These are phyloP conservation scores for Autographa gamma DNA, from an alignment of 2,888 invertebrate genomes.

Conservation along the genomic window DNA sequence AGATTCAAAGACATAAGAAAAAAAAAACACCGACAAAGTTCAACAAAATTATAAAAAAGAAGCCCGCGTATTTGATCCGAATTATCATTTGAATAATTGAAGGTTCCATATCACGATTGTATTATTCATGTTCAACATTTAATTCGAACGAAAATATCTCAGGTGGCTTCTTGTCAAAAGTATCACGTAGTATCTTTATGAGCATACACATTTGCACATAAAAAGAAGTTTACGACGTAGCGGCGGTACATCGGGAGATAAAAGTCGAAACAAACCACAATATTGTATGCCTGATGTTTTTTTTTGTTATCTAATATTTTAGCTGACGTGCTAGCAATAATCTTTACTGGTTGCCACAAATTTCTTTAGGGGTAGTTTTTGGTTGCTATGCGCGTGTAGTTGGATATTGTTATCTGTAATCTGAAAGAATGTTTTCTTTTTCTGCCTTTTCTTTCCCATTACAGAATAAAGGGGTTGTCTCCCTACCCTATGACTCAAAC, in stretches of 20 bases:
- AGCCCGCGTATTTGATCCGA: constrained; percentile 18
- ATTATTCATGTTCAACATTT: constrained; percentile 63
- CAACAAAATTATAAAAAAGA: neutral
- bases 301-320: constrained; percentile 73
- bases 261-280: constrained; percentile 73
- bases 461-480: too few relatives aligned
- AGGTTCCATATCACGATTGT: constrained; percentile 24
- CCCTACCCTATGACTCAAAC: too few relatives aligned
- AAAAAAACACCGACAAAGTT: too few relatives aligned
- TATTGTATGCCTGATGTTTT: constrained; percentile 74
- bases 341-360: constrained; percentile 56
- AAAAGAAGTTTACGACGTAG: constrained; percentile 80
- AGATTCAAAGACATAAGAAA: too few relatives aligned
- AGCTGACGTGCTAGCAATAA: constrained; percentile 59
- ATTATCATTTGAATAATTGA: constrained; percentile 30
- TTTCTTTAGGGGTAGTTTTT: constrained; percentile 29
- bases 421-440: neutral
- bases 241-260: constrained; percentile 63
- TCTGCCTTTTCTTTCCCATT: neutral
- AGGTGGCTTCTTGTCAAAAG: constrained; percentile 76
- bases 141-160: constrained; percentile 66
- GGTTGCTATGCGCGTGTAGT: neutral
- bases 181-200: constrained; percentile 85
- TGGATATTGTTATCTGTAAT: neutral
- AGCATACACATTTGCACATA: constrained; percentile 80